Base-by-base conservation (phyloP, 2,113 vertebrate genomes). In the Ahaetulla prasina region DNA sequence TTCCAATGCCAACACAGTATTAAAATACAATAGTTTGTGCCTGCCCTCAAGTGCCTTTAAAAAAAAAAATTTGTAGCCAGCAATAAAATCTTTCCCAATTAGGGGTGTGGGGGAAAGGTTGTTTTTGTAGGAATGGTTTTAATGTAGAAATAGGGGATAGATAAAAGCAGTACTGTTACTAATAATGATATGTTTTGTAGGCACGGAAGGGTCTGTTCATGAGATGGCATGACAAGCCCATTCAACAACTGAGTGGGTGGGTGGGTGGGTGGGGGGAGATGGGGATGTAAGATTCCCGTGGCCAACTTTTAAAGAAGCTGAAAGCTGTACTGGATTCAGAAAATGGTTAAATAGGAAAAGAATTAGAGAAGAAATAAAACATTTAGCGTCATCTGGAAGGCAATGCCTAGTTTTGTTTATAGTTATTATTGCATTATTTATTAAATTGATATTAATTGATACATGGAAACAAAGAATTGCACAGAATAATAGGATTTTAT, bases 21-120 rank as follows among this genome's bases (percentile, higher is more conserved):
- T 45, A 92, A 92, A 92, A 84, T 35, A 16, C 23, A 89, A 85
- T 52, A 52, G 54, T 47, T 14, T 87, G 45, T 14, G 39, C 85
- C 85, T 86, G 45, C 25, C 85, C 45, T 27, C 22, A 5, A 86
- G 85, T 49, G 85, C 85, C 85, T n/a, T 11, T 12, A 50, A 86
- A 86, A n/a, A n/a, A n/a, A 45, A 55, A 63, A 12, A 16, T 27
- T 0, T 93, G 55, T 0, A 12, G 8, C 90, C 39, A 85, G 35
- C 89, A 85, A 89, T n/a, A 85, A 60, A 89, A 68, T 30, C 49
- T 18, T 35, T 84, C 45, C 68, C 50, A n/a, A 9, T 52, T 23
- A 30, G 1, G 47, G 87, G 23, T 84, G 25, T 20, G 20, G 6
- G 18, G 8, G 7, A 80, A 39, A 80, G 68, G 35, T 80, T 80